phyloP scores from a whole-genome alignment of 2,113 vertebrate genomes.

The Eclectus roratus region DNA sequence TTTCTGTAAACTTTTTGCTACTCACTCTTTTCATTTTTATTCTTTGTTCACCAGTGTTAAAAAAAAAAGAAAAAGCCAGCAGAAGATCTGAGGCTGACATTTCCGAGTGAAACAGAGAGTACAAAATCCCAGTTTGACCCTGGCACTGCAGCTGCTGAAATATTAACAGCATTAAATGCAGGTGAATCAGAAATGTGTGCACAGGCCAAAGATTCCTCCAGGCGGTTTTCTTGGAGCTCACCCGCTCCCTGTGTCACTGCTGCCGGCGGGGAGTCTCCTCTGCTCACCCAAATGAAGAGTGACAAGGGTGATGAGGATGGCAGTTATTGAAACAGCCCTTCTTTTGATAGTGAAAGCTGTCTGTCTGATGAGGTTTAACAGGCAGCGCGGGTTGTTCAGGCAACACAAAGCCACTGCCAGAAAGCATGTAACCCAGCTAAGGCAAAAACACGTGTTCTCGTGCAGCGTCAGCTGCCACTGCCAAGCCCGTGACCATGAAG shows the following conservation, averaged over 20 bases:
- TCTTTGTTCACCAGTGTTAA: neutral
- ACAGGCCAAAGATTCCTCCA: slow-evolving; percentile 43
- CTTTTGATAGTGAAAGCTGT: slow-evolving; percentile 26
- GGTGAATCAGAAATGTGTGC: slow-evolving; percentile 51
- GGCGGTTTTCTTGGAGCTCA: neutral
- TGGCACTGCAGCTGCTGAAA: slow-evolving; percentile 65
- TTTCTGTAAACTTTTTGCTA: neutral
- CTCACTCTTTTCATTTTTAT: neutral
- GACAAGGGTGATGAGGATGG: slow-evolving; percentile 15
- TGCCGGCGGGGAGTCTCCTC: neutral
- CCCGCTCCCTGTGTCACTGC: neutral
- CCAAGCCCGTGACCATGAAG: accelerated
- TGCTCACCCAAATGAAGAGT: slow-evolving; percentile 1
- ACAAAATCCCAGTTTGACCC: slow-evolving; percentile 66
- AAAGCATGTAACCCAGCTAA: neutral
- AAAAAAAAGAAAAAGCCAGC: neutral
- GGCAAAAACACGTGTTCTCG: accelerated
- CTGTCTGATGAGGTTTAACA: slow-evolving; percentile 4
- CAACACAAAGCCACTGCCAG: neutral
- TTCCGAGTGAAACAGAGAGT: slow-evolving; percentile 64
- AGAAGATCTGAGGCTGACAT: slow-evolving; percentile 42
- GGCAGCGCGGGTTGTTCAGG: neutral
- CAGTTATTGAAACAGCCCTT: neutral
- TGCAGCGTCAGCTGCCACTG: accelerated
- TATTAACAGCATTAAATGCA: slow-evolving; percentile 68